Evolutionary conservation across 2,797 vertebrate genomes (phyloP).

Genomic region (Periparus ater): DNA sequence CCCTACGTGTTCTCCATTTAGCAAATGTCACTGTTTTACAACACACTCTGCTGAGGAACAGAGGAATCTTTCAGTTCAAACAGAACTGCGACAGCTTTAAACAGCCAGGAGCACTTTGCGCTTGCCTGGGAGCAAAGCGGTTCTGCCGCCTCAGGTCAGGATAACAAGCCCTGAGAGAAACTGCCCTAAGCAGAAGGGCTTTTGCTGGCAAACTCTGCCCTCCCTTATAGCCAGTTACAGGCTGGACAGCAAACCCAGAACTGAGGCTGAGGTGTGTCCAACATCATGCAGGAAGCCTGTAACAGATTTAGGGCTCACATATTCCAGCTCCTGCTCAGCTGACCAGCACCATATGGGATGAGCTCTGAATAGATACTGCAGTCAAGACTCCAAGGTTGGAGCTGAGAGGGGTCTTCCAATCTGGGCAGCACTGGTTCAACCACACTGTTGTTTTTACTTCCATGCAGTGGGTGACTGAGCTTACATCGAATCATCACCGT

Average conservation of each 20-base stretch:
- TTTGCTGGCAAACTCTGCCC: neutral
- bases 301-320: neutral
- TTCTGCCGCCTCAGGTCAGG: neutral
- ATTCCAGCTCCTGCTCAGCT: neutral
- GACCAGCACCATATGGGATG: fast-evolving
- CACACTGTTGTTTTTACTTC: neutral
- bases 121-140: neutral
- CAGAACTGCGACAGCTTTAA: neutral
- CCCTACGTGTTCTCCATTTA: conserved; percentile 63
- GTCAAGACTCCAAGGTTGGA: fast-evolving
- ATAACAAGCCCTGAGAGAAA: neutral
- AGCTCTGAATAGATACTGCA: neutral
- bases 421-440: neutral
- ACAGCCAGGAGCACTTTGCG: fast-evolving
- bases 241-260: neutral
- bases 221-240: neutral
- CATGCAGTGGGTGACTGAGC: neutral
- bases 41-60: neutral
- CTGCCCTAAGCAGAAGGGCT: neutral
- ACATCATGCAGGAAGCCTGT: neutral
- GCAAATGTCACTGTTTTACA: conserved; percentile 69
- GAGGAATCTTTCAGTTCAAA: conserved; percentile 39
- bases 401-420: neutral
- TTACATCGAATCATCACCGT: neutral
- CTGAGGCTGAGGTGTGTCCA: neutral